These are phyloP conservation scores for Cephus runcator DNA, from an alignment of 2,888 invertebrate species.

Conservation along the genomic window DNA sequence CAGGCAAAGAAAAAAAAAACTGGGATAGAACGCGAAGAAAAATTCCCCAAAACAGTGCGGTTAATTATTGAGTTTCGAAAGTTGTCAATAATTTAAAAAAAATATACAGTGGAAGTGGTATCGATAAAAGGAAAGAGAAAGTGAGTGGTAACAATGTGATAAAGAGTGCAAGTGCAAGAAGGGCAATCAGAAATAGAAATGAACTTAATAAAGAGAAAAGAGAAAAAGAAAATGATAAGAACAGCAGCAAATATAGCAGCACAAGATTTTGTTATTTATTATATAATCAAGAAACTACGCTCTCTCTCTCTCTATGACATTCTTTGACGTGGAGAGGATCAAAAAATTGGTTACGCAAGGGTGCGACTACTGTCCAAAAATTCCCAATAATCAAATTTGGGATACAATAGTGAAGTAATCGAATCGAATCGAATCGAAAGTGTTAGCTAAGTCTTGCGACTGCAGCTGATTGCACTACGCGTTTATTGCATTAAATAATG, in stretches of 20 bases:
- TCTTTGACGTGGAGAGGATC: not conserved
- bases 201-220: not conserved
- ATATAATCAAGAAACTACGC: not conserved
- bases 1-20: not conserved
- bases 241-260: not conserved
- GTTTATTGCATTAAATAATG: slow-evolving; percentile 42
- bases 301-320: not conserved
- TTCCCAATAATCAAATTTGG: not conserved
- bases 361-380: slow-evolving; percentile 2
- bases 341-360: not conserved
- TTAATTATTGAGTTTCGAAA: not conserved
- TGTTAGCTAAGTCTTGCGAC: slow-evolving; percentile 42
- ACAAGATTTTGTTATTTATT: not conserved
- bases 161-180: not conserved
- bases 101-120: not conserved
- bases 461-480: slow-evolving; percentile 56
- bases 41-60: not conserved
- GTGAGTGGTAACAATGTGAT: not conserved
- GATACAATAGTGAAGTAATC: slow-evolving; percentile 9
- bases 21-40: not conserved
- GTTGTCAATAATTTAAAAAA: not conserved
- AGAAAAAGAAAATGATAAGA: not conserved
- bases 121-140: not conserved
- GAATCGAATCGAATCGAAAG: slow-evolving; percentile 28
- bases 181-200: not conserved